Conservation (phyloP, 2,888 invertebrate species). For the Morinoia aosen region DNA sequence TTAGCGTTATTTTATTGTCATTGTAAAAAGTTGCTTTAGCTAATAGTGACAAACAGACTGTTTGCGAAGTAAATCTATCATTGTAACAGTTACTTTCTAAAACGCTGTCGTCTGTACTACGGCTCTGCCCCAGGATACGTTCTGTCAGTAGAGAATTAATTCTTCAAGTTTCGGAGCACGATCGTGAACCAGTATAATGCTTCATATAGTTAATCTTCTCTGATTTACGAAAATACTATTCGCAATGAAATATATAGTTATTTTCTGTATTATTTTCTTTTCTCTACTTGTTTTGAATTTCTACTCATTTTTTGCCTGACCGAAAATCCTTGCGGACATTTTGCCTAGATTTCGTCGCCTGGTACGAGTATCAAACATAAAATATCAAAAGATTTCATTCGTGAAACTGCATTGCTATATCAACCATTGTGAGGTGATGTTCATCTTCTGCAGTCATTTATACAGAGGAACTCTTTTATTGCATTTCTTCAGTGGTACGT, state of each 20-base stretch:
- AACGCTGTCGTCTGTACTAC: neutral
- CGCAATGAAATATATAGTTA: neutral
- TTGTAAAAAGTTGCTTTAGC: conserved; percentile 43
- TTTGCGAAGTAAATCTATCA: conserved; percentile 1
- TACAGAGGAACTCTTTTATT: conserved; percentile 49
- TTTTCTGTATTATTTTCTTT: neutral
- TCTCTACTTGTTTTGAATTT: neutral
- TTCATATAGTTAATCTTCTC: neutral
- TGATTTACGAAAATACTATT: neutral
- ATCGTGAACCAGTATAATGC: neutral
- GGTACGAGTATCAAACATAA: neutral
- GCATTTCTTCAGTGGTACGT: conserved; percentile 60
- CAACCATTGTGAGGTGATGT: neutral
- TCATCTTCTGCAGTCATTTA: conserved; percentile 24
- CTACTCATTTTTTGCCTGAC: neutral
- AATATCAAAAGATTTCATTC: conserved; percentile 34
- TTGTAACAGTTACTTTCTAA: neutral
- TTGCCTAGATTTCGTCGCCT: neutral
- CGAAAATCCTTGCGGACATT: neutral
- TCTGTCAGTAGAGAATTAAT: neutral
- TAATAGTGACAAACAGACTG: neutral
- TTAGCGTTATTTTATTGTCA: conserved; percentile 25
- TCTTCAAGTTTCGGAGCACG: neutral
- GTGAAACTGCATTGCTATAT: neutral
- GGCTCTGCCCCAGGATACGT: neutral